These are phyloP conservation scores for Proales similis DNA, from an alignment of 1,140 invertebrate genomes.

Conservation along the genomic window DNA sequence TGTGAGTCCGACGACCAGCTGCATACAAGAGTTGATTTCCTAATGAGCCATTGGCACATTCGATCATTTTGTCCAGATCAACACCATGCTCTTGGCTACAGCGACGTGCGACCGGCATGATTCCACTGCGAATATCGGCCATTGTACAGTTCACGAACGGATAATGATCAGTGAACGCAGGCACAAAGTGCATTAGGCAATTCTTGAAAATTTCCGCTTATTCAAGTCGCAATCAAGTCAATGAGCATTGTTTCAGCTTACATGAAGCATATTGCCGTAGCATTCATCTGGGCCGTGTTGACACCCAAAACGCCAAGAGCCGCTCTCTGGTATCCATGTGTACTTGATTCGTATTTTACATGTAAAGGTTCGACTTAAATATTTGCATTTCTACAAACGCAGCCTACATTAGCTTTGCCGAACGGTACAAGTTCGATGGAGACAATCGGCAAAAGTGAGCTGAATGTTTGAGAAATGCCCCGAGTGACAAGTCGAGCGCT, in stretches of 20 bases:
- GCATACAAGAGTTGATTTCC: constrained; percentile 26
- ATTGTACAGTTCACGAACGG: constrained; percentile 27
- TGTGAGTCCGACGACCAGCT: constrained; percentile 13
- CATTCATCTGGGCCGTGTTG: constrained; percentile 30
- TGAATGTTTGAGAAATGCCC: constrained; percentile 22
- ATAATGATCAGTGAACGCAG: constrained; percentile 27
- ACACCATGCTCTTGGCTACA: constrained; percentile 17
- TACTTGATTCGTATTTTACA: constrained; percentile 7
- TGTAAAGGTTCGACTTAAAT: neutral
- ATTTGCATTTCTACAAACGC: neutral
- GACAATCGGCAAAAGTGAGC: constrained; percentile 2
- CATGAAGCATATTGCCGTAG: constrained; percentile 31
- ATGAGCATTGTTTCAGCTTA: neutral
- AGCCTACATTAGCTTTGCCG: constrained; percentile 21
- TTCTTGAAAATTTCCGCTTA: constrained; percentile 10
- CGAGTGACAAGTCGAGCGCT: too few species aligned
- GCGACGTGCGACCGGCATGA: neutral
- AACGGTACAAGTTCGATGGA: constrained; percentile 5
- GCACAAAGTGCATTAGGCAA: constrained; percentile 5
- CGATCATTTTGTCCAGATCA: neutral
- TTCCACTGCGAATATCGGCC: constrained; percentile 1
- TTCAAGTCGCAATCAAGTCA: neutral
- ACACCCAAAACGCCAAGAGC: constrained; percentile 7
- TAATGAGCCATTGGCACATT: neutral
- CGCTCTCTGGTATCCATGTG: neutral